Conservation (phyloP, 2,113 vertebrate species). For the Phaethornis superciliosus region DNA sequence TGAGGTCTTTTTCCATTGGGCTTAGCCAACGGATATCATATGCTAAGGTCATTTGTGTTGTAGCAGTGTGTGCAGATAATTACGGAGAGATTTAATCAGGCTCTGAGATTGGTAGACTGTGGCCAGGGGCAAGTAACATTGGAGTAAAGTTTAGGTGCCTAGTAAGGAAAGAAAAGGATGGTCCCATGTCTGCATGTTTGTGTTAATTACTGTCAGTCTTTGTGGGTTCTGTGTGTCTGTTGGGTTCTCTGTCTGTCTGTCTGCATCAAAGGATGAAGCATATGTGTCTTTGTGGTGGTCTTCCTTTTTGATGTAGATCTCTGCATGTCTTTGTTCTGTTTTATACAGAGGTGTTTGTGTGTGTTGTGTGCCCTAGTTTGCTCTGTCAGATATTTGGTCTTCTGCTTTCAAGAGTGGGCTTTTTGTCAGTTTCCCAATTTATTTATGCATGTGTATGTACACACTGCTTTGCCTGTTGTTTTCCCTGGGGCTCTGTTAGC, state of each 20-base stretch:
- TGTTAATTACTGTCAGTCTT: not conserved
- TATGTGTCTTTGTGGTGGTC: slow-evolving; percentile 57
- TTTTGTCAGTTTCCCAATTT: not conserved
- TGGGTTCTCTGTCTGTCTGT: not conserved
- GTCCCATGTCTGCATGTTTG: not conserved
- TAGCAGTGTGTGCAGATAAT: slow-evolving; percentile 19
- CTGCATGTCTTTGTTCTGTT: slow-evolving; percentile 33
- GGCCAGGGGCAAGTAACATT: slow-evolving; percentile 43
- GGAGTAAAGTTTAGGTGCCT: slow-evolving; percentile 30
- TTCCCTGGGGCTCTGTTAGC: not conserved
- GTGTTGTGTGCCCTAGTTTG: not conserved
- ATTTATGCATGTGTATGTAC: not conserved
- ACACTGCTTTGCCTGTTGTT: not conserved
- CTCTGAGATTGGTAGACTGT: not conserved
- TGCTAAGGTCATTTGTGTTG: slow-evolving; percentile 53
- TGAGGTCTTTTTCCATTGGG: slow-evolving; percentile 33
- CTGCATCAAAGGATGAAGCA: slow-evolving; percentile 43
- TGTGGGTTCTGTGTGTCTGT: not conserved
- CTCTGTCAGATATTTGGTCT: not conserved
- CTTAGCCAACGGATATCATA: slow-evolving; percentile 43
- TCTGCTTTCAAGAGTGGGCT: not conserved
- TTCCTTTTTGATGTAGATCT: slow-evolving; percentile 48
- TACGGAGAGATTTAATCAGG: slow-evolving; percentile 22
- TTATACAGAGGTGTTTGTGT: not conserved
- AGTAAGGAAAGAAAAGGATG: not conserved